Evolutionary conservation across 2,113 vertebrate species (phyloP), one percentile per base, ranked within the genome.

Genomic region (Pyrgilauda ruficollis): DNA sequence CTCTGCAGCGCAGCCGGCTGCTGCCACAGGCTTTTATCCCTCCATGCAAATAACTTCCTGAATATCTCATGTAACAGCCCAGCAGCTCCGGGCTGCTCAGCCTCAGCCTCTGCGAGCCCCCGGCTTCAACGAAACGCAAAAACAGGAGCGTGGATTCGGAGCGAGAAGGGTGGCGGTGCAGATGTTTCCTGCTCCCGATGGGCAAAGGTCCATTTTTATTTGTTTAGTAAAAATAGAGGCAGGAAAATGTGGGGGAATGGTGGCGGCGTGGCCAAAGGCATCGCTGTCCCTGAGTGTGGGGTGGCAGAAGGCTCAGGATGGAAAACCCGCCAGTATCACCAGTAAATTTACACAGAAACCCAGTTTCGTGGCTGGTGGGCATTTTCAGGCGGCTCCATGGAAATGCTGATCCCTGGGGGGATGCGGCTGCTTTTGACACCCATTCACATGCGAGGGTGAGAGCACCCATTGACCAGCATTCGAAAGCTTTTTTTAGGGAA

Each of bases 11-110:
- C 26, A 1, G 35, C 41, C 84, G 35, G 90, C 84, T 67, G 93
- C 88, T 92, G 92, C 92, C 74, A 11, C 58, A 4, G 91, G 73
- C 73, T 93, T 92, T 95, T 96, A 92, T 94, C 84, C 87, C 47
- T 30, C 24, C 28, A 87, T 92, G 91, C 96, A 91, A 94, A 91
- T 81, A 81, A 90, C 93, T 97, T 96, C 94, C 92, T 93, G 91
- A 77, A 46, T 9, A 86, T 93, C 91, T 90, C 83, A 27, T 53
- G 4, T 90, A 96, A 93, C 95, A 94, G 5, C 35, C 58, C 66
- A 0, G 49, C 6, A 15, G 7, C 44, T 62, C 59, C 78, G 5
- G 85, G 3, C 88, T 47, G 81, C 83, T 20, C 26, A 49, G 21
- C 39, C 84, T 31, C 84, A 9, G 30, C 94, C 90, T 15, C 80